phyloP scores from a whole-genome alignment of 2,113 vertebrate species.

The Pangasianodon gigas region DNA sequence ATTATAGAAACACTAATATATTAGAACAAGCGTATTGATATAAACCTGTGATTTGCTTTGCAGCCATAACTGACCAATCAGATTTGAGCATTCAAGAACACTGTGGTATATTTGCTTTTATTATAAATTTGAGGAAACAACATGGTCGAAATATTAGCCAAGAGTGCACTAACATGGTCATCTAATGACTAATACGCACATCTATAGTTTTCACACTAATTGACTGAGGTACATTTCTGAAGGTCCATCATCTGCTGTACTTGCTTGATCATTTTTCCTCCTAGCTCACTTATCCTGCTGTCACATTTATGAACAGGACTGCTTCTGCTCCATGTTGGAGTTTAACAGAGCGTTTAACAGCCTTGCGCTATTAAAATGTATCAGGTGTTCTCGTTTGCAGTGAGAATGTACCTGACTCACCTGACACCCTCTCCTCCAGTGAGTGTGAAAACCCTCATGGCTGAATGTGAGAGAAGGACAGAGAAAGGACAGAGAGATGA shows the following conservation, averaged over 20 bases:
- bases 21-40: background rate
- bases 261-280: background rate
- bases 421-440: conserved; percentile 16
- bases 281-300: background rate
- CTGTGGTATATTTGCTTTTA: background rate
- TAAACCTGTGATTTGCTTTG: background rate
- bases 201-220: background rate
- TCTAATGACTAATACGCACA: background rate
- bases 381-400: background rate
- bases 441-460: background rate
- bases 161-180: background rate
- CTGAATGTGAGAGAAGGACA: conserved; percentile 8
- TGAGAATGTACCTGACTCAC: conserved; percentile 13
- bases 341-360: conserved; percentile 22
- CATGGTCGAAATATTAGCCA: background rate
- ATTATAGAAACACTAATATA: background rate
- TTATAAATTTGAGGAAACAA: background rate
- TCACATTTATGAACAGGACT: background rate
- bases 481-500: background rate
- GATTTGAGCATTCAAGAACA: background rate
- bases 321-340: conserved; percentile 6
- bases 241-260: background rate
- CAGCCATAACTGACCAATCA: background rate
- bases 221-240: background rate
- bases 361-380: background rate